phyloP scores from a whole-genome alignment of 2,113 vertebrate species.

The Oreochromis niloticus region DNA sequence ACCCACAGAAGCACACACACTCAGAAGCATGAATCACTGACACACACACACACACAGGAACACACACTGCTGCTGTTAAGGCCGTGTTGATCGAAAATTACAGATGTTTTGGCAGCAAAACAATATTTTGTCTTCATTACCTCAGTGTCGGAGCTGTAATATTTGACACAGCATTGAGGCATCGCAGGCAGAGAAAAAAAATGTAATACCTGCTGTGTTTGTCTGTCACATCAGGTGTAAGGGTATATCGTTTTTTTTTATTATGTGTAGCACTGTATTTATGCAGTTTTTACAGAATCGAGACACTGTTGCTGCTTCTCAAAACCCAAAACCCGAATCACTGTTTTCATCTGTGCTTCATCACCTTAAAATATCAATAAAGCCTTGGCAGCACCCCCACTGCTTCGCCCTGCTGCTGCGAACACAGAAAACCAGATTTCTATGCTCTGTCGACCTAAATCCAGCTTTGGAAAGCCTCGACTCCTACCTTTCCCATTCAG shows the following conservation, averaged over 20 bases:
- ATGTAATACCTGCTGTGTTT: neutral
- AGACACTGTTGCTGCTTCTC: constrained; percentile 9
- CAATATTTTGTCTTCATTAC: neutral
- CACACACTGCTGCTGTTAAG: neutral
- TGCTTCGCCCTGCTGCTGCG: constrained; percentile 21
- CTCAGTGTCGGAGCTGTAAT: neutral
- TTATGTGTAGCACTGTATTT: neutral
- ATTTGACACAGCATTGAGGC: constrained; percentile 8
- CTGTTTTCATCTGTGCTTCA: constrained; percentile 23
- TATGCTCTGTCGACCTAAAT: constrained; percentile 60
- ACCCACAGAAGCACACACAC: neutral
- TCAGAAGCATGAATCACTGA: neutral
- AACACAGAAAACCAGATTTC: constrained; percentile 32
- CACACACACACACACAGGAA: neutral
- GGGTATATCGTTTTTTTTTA: neutral
- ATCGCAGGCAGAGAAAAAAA: neutral
- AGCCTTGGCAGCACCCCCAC: constrained; percentile 41
- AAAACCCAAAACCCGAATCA: neutral
- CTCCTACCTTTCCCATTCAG: constrained; percentile 58
- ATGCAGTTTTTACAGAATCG: neutral
- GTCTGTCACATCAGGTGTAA: neutral
- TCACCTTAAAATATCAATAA: constrained; percentile 63
- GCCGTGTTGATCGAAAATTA: neutral
- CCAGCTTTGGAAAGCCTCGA: constrained; percentile 55
- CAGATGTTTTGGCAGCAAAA: constrained; percentile 8